Percentiles rank a stretch among this genome's conserved stretches.
Evolutionary conservation across 2,888 invertebrate species (phyloP).

Genomic region (Agrotis segetum): DNA sequence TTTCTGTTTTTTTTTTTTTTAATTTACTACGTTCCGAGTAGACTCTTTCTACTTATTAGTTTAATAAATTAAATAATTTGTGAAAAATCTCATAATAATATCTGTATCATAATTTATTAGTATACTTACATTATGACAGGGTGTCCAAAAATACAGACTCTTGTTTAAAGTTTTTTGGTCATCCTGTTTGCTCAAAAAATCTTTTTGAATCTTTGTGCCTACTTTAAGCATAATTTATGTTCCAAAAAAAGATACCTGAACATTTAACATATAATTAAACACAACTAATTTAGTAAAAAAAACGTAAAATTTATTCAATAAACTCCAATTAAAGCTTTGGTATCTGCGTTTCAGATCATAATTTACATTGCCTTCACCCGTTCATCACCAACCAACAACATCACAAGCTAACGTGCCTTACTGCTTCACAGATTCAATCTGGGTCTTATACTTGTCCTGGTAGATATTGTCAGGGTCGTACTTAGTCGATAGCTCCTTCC

Average conservation of each 20-base stretch:
- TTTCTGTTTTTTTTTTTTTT: not conserved
- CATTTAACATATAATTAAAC: slow-evolving; percentile 3
- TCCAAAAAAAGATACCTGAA: too few species aligned
- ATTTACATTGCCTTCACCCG: slow-evolving; percentile 45
- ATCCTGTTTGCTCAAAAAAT: too few species aligned
- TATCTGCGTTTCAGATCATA: slow-evolving; percentile 47
- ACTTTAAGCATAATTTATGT: too few species aligned
- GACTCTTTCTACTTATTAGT: too few species aligned
- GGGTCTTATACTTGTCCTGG: slow-evolving; percentile 92
- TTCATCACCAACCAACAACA: slow-evolving; percentile 25
- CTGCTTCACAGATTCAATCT: slow-evolving; percentile 77
- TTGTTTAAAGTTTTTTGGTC: too few species aligned
- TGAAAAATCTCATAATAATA: too few species aligned
- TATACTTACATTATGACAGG: too few species aligned
- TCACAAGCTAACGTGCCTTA: slow-evolving; percentile 17
- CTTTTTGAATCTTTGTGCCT: too few species aligned
- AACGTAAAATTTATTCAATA: slow-evolving; percentile 34
- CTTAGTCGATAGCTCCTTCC: slow-evolving; percentile 92
- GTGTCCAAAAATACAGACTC: too few species aligned
- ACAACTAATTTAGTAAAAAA: slow-evolving; percentile 16
- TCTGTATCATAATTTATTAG: too few species aligned
- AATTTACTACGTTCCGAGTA: too few species aligned
- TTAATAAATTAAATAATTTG: not conserved
- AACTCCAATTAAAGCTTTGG: slow-evolving; percentile 58
- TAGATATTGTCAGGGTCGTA: slow-evolving; percentile 94